Percentiles rank a stretch among this genome's conserved stretches.
phyloP scores from a whole-genome alignment of 2,797 vertebrate species.

The Sebastes iracundus region DNA sequence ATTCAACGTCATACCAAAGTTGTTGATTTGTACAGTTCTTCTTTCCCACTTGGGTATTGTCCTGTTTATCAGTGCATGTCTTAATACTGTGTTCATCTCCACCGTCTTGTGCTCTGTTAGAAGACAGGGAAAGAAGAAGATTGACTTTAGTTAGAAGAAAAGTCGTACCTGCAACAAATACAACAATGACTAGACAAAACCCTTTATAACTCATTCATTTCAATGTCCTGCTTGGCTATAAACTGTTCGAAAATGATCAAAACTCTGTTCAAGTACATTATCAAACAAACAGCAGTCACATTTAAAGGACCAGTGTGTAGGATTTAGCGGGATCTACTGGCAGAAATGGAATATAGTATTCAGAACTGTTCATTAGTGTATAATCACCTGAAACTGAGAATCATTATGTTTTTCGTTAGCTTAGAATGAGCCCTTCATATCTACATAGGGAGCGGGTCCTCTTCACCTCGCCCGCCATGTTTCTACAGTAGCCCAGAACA shows the following conservation, averaged over 20 bases:
- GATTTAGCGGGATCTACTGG: too few relatives aligned
- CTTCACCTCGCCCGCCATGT: too few relatives aligned
- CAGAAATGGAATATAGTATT: too few relatives aligned
- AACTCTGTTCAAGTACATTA: background rate
- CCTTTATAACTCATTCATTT: background rate
- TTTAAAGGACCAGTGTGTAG: too few relatives aligned
- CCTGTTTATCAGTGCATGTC: constrained; percentile 55
- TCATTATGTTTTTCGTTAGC: too few relatives aligned
- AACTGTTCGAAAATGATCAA: background rate
- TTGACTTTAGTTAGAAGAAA: background rate
- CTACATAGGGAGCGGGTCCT: too few relatives aligned
- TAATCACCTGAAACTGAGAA: too few relatives aligned
- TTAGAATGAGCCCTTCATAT: too few relatives aligned
- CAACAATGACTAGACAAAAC: background rate
- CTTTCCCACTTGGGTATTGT: constrained; percentile 66
- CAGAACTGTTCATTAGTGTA: too few relatives aligned
- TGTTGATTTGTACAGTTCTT: constrained; percentile 69
- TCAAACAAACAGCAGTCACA: background rate
- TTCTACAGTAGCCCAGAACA: too few relatives aligned
- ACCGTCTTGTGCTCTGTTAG: constrained; percentile 57
- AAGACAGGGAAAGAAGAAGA: background rate
- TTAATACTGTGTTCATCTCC: constrained; percentile 63
- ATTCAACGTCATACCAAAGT: constrained; percentile 54
- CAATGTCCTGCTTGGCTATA: background rate
- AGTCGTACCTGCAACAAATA: background rate